Evolutionary conservation across 2,797 vertebrate species (phyloP).

Genomic region (Distichodus sexfasciatus): DNA sequence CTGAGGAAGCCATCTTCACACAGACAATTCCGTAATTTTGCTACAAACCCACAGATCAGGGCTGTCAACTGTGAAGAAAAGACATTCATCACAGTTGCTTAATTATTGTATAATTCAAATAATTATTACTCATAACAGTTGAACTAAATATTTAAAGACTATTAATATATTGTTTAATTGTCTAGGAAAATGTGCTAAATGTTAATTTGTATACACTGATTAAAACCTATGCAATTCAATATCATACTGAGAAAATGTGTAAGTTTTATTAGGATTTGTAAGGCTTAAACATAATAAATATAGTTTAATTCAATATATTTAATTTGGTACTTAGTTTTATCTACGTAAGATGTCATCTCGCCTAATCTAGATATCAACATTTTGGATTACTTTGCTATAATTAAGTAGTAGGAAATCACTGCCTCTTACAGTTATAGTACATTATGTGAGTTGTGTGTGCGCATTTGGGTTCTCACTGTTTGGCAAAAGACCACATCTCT

Average conservation of each 20-base stretch:
- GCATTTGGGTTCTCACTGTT: constrained; percentile 75
- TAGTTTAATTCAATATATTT: no score
- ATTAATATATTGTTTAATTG: not conserved
- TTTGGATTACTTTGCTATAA: no score
- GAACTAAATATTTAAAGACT: not conserved
- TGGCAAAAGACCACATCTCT: constrained; percentile 98
- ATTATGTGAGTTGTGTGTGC: not conserved
- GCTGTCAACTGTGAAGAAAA: constrained; percentile 81
- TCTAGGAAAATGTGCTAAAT: no score
- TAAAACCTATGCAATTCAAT: no score
- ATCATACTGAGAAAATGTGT: no score
- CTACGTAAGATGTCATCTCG: no score
- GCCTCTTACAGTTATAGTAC: not conserved
- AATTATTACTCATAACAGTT: not conserved
- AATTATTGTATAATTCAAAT: not conserved
- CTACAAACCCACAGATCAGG: constrained; percentile 93
- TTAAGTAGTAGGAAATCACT: not conserved
- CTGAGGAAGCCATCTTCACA: constrained; percentile 91
- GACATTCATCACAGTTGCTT: not conserved
- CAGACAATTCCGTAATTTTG: constrained; percentile 93
- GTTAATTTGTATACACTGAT: no score
- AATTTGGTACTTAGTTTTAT: no score
- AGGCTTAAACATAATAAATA: no score
- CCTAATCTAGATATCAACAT: no score
- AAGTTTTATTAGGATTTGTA: no score